These are phyloP conservation scores for Aspidiotus rigidus DNA, from an alignment of 2,888 invertebrate species.

Conservation along the genomic window DNA sequence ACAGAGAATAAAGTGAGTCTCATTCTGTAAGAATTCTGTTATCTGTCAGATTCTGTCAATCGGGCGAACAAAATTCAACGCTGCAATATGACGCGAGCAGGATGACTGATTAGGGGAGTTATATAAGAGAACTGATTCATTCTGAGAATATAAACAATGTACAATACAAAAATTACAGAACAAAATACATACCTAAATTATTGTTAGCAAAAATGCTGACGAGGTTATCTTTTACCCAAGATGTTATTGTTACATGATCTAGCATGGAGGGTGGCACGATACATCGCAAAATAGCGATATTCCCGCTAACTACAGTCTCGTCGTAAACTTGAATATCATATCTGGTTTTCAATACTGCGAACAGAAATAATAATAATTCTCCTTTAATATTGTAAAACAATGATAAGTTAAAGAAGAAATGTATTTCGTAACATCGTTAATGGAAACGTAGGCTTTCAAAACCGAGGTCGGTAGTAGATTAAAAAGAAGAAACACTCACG, in stretches of 20 bases:
- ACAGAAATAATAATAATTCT: constrained; percentile 35
- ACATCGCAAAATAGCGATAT: constrained; percentile 82
- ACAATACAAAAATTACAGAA: neutral
- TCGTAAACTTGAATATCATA: constrained; percentile 85
- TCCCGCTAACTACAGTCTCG: constrained; percentile 82
- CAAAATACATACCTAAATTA: constrained; percentile 16
- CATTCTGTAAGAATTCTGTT: too few species aligned
- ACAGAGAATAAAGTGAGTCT: too few species aligned
- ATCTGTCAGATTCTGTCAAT: too few species aligned
- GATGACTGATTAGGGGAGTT: neutral
- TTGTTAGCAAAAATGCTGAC: constrained; percentile 25
- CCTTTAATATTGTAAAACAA: neutral
- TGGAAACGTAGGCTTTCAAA: too few species aligned
- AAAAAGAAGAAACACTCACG: too few species aligned
- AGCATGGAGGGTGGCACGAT: constrained; percentile 79
- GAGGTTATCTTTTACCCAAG: constrained; percentile 58
- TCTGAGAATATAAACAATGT: neutral
- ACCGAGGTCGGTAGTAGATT: too few species aligned
- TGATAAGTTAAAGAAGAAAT: neutral
- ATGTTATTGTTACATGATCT: constrained; percentile 77
- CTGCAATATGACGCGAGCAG: too few species aligned
- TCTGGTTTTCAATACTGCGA: constrained; percentile 69
- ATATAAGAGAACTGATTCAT: neutral
- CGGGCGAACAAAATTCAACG: too few species aligned
- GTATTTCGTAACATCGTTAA: neutral